Base-by-base conservation (phyloP, 2,888 invertebrate genomes). In the Hymenopus coronatus region DNA sequence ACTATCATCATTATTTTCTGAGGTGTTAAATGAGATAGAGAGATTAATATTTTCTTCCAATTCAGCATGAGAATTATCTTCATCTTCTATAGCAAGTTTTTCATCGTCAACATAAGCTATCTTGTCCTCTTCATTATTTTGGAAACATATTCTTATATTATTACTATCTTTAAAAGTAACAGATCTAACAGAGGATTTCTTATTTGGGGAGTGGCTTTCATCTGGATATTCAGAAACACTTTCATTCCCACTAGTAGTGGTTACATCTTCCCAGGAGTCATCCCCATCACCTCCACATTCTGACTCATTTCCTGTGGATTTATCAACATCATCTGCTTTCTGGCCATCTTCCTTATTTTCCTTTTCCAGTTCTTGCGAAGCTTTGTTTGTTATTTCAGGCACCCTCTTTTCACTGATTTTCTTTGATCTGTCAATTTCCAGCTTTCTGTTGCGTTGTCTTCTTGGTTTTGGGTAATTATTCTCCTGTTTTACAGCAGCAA, bases 231-330 rank as follows among this genome's bases (percentile, higher is more conserved):
- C 88, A 33, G 54, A 85, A 15, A 87, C 88, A 88, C 90, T 89
- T 40, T 89, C 89, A 81, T 87, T 89, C 27, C 89, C 89, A 84
- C 89, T 90, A 12, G 89, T 89, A 7, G 89, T 88, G 9, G 88
- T 88, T 12, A 90, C 89, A 87, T 90, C 90, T 54, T 90, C 90
- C 90, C 90, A 90, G 0, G 89, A 89, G 46, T 90, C 90, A 81
- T 90, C 90, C 9, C 90, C 90, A 25, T 84, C 86, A 15, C 85
- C 89, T 28, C 28, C 54, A 70, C 54, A 70, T 20, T 70, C 88
- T 20, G 83, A 85, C 27, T 89, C 89, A 46, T 54, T 88, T 83
- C 81, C 85, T 33, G 28, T 82, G 4, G 84, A 84, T 12, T 46
- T 81, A 33, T 70, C 87, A 20, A 70, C 70, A 70, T 33, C 70